phyloP scores from a whole-genome alignment of 2,888 invertebrate species.

The Tanytarsus gracilentus region DNA sequence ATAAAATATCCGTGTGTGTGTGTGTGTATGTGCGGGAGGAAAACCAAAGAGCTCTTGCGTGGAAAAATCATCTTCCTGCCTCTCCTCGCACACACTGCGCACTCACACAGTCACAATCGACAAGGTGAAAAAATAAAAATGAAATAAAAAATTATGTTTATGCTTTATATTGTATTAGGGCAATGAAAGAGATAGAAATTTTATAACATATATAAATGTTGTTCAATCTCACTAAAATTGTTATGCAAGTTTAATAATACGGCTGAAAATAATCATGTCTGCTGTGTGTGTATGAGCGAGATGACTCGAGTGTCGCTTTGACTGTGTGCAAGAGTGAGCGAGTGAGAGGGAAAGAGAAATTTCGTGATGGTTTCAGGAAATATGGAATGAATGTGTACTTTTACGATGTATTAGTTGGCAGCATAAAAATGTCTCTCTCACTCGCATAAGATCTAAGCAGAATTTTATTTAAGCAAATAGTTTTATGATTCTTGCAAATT shows the following conservation, averaged over 20 bases:
- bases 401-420: slow-evolving; percentile 17
- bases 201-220: slow-evolving; percentile 20
- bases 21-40: too few species aligned
- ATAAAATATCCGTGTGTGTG: slow-evolving; percentile 15
- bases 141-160: slow-evolving; percentile 29
- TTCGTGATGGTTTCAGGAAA: slow-evolving; percentile 11
- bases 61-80: too few species aligned
- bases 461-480: slow-evolving; percentile 9
- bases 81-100: too few species aligned
- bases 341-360: background rate
- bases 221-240: slow-evolving; percentile 27
- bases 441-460: background rate
- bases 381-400: slow-evolving; percentile 22
- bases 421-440: background rate
- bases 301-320: background rate
- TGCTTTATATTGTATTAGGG: slow-evolving; percentile 7
- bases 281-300: slow-evolving; percentile 2
- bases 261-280: slow-evolving; percentile 21
- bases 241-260: slow-evolving; percentile 27
- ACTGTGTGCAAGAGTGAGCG: background rate
- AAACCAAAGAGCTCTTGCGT: too few species aligned
- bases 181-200: slow-evolving; percentile 27
- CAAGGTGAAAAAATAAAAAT: slow-evolving; percentile 29
- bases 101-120: too few species aligned
- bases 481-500: slow-evolving; percentile 18